A percentile compares a stretch with the other conserved stretches of the same genome.
Evolutionary conservation across 2,113 vertebrate species (phyloP).

Genomic region (Dasyprocta punctata): DNA sequence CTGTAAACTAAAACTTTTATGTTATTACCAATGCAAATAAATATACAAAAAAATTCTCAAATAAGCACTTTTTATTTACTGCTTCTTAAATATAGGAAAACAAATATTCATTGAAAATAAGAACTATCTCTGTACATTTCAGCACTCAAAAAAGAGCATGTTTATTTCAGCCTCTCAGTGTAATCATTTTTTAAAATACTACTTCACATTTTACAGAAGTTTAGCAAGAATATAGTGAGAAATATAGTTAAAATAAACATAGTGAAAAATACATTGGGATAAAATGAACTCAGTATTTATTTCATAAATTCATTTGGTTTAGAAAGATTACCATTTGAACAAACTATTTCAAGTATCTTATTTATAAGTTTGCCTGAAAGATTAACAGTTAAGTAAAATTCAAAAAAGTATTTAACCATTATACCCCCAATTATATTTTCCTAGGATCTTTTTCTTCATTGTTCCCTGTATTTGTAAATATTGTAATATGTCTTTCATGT

Average conservation of each 20-base stretch:
- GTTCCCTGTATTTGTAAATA: background rate
- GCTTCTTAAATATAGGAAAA: conserved; percentile 8
- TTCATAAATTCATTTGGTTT: conserved; percentile 30
- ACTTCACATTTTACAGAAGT: background rate
- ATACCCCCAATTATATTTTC: background rate
- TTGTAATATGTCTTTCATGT: background rate
- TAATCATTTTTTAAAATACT: background rate
- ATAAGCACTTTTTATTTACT: background rate
- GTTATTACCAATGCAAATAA: conserved; percentile 10
- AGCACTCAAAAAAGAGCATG: background rate
- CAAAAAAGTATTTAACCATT: background rate
- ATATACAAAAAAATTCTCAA: background rate
- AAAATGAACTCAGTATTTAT: conserved; percentile 16
- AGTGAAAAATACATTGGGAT: conserved; percentile 31
- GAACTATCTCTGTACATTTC: background rate
- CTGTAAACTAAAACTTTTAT: conserved; percentile 18
- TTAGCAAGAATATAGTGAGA: background rate
- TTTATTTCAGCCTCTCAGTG: background rate
- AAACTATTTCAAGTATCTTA: conserved; percentile 32
- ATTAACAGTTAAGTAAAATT: conserved; percentile 43
- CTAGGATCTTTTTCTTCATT: background rate
- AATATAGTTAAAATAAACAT: conserved; percentile 26
- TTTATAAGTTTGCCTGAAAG: conserved; percentile 31
- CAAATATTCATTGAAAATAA: background rate
- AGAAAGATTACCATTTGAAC: conserved; percentile 54